phyloP scores from a whole-genome alignment of 2,113 vertebrate genomes.

The human (Homo sapiens) region DNA sequence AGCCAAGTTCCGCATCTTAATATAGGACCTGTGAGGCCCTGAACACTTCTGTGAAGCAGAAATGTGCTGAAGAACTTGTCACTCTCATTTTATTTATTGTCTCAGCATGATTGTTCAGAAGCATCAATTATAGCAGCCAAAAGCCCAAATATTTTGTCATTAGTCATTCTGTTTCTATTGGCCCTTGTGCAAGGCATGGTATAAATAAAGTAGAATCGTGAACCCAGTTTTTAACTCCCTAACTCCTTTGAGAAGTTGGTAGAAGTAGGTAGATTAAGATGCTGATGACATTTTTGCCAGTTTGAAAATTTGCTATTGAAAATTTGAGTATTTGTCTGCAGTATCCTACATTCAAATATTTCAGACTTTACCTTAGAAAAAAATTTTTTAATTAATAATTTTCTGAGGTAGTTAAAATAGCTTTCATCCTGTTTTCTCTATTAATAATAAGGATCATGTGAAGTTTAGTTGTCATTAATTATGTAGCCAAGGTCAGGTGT shows the following conservation, averaged over 20 bases:
- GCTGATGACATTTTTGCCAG: background rate
- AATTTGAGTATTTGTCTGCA: background rate
- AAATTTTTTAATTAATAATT: background rate
- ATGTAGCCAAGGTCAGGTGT: background rate
- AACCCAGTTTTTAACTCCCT: background rate
- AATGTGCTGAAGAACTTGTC: background rate
- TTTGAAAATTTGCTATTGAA: background rate
- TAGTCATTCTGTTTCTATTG: background rate
- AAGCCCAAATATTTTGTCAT: background rate
- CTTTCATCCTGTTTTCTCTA: constrained; percentile 32
- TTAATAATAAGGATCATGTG: background rate
- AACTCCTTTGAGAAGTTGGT: background rate
- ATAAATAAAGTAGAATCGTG: background rate
- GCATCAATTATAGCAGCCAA: background rate
- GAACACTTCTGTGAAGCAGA: background rate
- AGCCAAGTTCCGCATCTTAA: background rate
- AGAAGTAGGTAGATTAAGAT: background rate
- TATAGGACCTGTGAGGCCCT: background rate
- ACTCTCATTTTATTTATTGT: background rate
- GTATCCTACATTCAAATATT: background rate
- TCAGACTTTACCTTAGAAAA: constrained; percentile 24
- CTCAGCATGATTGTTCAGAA: background rate
- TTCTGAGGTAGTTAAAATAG: background rate
- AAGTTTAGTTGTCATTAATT: background rate
- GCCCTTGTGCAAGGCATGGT: background rate